Evolutionary conservation across 1,140 invertebrate genomes (phyloP).

Genomic region (Lerema accius): DNA sequence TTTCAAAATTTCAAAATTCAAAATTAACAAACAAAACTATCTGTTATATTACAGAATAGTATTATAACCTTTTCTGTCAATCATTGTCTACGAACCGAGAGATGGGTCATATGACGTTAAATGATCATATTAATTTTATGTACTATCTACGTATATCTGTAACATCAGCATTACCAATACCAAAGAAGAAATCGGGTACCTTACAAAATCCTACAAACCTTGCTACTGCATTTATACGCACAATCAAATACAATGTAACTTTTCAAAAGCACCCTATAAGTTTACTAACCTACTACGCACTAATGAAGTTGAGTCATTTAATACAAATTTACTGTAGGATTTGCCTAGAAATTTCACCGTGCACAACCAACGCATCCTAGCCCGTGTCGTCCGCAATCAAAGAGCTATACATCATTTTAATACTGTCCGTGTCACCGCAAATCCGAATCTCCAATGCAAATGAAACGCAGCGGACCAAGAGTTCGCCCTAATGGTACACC

Average conservation of each 20-base stretch:
- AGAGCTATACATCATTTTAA: constrained; percentile 76
- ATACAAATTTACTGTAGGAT: constrained; percentile 22
- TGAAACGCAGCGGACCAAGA: constrained; percentile 60
- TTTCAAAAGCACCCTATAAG: neutral
- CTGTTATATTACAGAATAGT: no score
- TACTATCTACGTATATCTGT: no score
- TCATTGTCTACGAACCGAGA: no score
- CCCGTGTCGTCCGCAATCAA: constrained; percentile 61
- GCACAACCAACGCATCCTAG: constrained; percentile 30
- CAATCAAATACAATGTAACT: neutral
- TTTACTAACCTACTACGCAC: neutral
- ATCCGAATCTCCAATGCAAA: constrained; percentile 78
- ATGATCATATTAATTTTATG: no score
- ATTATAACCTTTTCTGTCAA: no score
- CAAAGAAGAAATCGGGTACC: no score
- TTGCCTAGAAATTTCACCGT: constrained; percentile 29
- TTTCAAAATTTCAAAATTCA: no score
- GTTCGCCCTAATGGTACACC: constrained; percentile 66
- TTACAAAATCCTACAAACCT: no score
- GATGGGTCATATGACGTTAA: no score
- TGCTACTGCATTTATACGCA: no score
- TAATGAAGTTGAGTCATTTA: constrained; percentile 21
- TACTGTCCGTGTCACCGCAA: constrained; percentile 74
- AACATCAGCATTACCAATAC: no score
- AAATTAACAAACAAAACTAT: no score